Evolutionary conservation across 2,888 invertebrate genomes (phyloP), one percentile per base, ranked within the genome.

Genomic region (Xestia sexstrigata): DNA sequence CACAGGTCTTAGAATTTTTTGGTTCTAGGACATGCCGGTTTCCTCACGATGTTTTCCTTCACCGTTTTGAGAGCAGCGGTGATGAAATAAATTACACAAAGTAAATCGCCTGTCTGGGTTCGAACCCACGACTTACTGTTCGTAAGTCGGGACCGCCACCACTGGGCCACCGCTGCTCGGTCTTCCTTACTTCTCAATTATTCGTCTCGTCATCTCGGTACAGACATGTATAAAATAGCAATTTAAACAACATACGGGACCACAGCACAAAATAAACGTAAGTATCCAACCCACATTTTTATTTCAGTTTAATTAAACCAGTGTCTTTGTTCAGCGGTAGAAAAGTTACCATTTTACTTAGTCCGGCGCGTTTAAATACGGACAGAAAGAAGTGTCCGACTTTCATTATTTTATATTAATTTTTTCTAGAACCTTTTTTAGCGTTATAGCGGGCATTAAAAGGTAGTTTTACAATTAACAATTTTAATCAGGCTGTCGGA

Each of bases 281-380:
- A 52, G 76, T 45, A 47, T 23, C 79, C 76, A 81, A 35, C 1
- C 70, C 39, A 68, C 74, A 35, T 90, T 91, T 91, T 90, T 90
- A 90, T 91, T 90, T 91, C 84, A 90, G 79, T 92, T 92, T 92
- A 92, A 92, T 91, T 92, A 92, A 91, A 85, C 68, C 89, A 84
- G 83, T 90, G 88, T 90, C 92, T 91, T 91, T 91, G 91, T 92
- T 88, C 87, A 80, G 83, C 84, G 78, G 83, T 76, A 82, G 83
- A 84, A 85, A 88, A 87, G 90, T 83, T 88, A 70, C 72, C 79
- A 49, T 82, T 85, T 70, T 76, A 82, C 69, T 79, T 76, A 85
- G 20, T 55, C 74, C 76, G n/a, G n/a, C n/a, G n/a, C 13, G 35
- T 66, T 79, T 79, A 68, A 76, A 79, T 74, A 71, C 67, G 70